These are phyloP conservation scores for Neosalanx taihuensis DNA, from an alignment of 2,797 vertebrate genomes.

Conservation along the genomic window DNA sequence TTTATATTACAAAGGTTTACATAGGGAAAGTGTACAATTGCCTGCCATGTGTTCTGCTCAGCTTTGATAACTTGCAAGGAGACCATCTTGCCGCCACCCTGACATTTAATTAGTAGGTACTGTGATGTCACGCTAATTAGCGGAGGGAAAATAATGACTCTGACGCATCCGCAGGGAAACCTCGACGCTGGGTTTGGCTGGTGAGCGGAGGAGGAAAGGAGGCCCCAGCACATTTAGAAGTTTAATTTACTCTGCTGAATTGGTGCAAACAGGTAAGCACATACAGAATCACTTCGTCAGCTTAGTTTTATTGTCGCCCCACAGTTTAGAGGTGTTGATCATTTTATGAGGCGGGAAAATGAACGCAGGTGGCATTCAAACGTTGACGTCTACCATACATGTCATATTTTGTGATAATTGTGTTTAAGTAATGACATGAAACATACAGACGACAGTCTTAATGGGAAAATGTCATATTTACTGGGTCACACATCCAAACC, in stretches of 20 bases:
- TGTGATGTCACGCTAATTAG: slow-evolving; percentile 32
- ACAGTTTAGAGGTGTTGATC: too few relatives aligned
- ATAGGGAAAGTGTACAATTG: background rate
- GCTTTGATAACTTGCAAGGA: background rate
- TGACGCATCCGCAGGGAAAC: slow-evolving; percentile 33
- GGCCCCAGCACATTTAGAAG: slow-evolving; percentile 17
- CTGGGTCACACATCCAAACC: too few relatives aligned
- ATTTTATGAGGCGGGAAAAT: too few relatives aligned
- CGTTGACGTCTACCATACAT: too few relatives aligned
- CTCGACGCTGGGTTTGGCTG: slow-evolving; percentile 39
- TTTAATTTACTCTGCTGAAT: slow-evolving; percentile 23
- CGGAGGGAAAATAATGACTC: slow-evolving; percentile 39
- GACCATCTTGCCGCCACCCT: background rate
- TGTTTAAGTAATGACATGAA: too few relatives aligned
- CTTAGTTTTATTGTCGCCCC: too few relatives aligned
- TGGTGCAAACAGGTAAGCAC: slow-evolving; percentile 19
- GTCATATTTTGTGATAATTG: too few relatives aligned
- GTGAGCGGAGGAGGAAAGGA: slow-evolving; percentile 35
- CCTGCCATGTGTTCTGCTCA: background rate
- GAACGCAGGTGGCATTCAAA: too few relatives aligned
- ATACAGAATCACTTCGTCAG: too few relatives aligned
- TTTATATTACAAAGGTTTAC: too few relatives aligned
- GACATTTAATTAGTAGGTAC: slow-evolving; percentile 45
- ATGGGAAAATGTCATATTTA: too few relatives aligned
- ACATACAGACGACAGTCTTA: too few relatives aligned